Base-by-base conservation (phyloP, 1,140 invertebrate species). In the Phocides pigmalion region DNA sequence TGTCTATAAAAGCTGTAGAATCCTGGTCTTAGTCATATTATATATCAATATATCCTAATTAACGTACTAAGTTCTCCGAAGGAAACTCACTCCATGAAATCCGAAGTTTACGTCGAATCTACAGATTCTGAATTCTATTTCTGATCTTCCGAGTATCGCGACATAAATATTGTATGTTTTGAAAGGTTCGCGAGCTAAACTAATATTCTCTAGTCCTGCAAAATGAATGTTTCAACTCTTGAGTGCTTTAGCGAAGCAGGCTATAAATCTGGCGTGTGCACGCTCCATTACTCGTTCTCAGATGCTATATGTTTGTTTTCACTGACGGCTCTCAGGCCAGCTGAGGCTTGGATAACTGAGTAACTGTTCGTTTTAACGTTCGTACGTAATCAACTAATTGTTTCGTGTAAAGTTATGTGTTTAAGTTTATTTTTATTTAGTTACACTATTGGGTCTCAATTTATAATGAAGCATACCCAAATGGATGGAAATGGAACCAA, bases 261-360 rank as follows among this genome's bases (percentile, higher is more conserved):
- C 74, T 66, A 82, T 84, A 84, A 84, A 84, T 82, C 80, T 84
- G 74, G 70, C 50, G 73, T 62, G 76, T 74, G 69, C 76, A 75
- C 76, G 82, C 72, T 82, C 80, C 80, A 85, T 85, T 85, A 85
- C 82, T 72, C 62, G 71, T 66, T 65, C 69, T 64, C 71, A 62
- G 66, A 72, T 68, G 70, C 66, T 66, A 64, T 73, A 67, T 73
- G 68, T 73, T 75, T 75, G 69, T 69, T 71, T 62, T 66, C 63
- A 73, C 68, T 64, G 67, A 61, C 69, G 53, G 56, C 49, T 50
- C 20, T 49, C 28, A 37, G 25, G 20, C 17, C 44, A 49, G 32
- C 58, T 39, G 58, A 49, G 46, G 44, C 44, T 61, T 61, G 58
- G 35, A 39, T 39, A 50, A 49, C 58, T 61, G 46, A 49, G 25